Percentiles rank a stretch among this genome's conserved stretches.
Conservation (phyloP, 2,113 vertebrate genomes). For the Chlorocebus sabaeus region DNA sequence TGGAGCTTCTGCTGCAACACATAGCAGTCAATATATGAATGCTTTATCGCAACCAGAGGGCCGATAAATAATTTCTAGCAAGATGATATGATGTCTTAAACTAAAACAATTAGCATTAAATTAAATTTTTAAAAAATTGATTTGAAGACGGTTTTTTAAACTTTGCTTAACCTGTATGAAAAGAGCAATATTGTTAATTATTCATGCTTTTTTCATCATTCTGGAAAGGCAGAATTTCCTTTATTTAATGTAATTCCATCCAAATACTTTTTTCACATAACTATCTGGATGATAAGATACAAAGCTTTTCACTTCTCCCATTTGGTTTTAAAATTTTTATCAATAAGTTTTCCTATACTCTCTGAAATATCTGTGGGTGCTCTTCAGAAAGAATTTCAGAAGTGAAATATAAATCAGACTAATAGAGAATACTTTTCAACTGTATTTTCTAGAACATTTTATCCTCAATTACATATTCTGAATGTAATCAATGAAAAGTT, state of each 20-base stretch:
- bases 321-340: slow-evolving; percentile 24
- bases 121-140: background rate
- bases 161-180: background rate
- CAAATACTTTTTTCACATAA: background rate
- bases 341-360: slow-evolving; percentile 15
- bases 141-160: background rate
- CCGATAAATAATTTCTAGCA: background rate
- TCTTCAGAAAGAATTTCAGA: background rate
- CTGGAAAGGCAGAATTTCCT: background rate
- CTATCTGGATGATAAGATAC: background rate
- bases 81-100: background rate
- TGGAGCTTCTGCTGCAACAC: background rate
- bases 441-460: background rate
- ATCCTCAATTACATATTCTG: background rate
- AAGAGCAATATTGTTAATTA: background rate
- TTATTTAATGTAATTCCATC: background rate
- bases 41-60: accelerated
- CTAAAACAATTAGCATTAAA: background rate
- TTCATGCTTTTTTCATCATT: background rate
- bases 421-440: background rate
- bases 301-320: background rate
- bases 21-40: background rate
- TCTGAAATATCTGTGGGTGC: background rate
- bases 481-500: background rate
- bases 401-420: slow-evolving; percentile 4